Conservation (phyloP, 1,140 invertebrate genomes). For the Aporrectodea caliginosa region DNA sequence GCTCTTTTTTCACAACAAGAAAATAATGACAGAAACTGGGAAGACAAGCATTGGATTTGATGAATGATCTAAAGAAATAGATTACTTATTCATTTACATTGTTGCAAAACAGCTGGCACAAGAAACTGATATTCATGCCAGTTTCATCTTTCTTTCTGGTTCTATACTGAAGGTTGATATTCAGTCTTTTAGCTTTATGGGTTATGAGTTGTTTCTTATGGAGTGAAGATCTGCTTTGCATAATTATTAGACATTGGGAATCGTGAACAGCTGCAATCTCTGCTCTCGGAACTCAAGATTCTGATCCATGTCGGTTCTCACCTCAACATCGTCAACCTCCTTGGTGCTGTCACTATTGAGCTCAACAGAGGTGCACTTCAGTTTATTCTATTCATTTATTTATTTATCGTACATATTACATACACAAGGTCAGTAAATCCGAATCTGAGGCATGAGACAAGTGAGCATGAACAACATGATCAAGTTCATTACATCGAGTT, state of each 20-base stretch:
- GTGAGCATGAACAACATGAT: background rate
- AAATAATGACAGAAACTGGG: no score
- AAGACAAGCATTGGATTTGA: no score
- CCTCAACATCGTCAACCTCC: slow-evolving; percentile 87
- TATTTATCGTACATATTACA: background rate
- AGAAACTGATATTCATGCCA: no score
- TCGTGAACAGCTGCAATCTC: slow-evolving; percentile 58
- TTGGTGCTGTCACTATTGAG: slow-evolving; percentile 88
- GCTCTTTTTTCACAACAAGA: no score
- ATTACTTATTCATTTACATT: no score
- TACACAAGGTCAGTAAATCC: background rate
- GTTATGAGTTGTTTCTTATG: no score
- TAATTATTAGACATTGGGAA: slow-evolving; percentile 52
- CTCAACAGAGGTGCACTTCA: slow-evolving; percentile 72
- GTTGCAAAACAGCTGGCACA: no score
- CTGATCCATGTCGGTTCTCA: slow-evolving; percentile 91
- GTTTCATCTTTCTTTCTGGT: no score
- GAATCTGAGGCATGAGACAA: background rate
- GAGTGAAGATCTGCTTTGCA: no score
- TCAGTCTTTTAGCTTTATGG: no score
- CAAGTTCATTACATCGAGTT: background rate
- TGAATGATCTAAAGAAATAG: no score
- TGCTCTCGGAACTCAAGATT: slow-evolving; percentile 89
- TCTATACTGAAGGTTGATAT: no score
- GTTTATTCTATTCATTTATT: background rate